Base-by-base conservation (phyloP, 2,888 invertebrate genomes). In the Mechanitis mazaeus region DNA sequence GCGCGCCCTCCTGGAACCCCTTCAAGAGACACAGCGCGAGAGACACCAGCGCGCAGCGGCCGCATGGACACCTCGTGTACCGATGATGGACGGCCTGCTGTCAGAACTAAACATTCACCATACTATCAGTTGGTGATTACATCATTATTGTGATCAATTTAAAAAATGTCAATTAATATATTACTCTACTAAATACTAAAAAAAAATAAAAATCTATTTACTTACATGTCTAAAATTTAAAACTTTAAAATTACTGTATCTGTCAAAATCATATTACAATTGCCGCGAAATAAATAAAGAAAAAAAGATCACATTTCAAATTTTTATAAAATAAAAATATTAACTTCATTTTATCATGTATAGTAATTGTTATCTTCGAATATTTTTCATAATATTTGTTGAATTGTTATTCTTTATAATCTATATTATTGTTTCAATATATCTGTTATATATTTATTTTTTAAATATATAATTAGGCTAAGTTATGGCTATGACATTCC, bases 1-100 rank as follows among this genome's bases (percentile, higher is more conserved):
- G 92, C 3, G 85, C 91, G 63, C 92, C 92, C 2, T 87, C 91
- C 45, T 95, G 95, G 95, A 95, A 95, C 78, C 94, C 94, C 0
- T 95, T 95, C 85, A 91, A 93, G 65, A 90, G 94, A 56, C 91
- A 93, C 69, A 87, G 91, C 2, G 78, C 88, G 1, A 75, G 91
- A 1, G 91, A 93, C 59, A 91, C 91, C 72, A 56, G 56, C 92
- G 91, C 75, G 91, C 83, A 6, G 78, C 84, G 46, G 74, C 80
- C 66, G 77, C 79, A 71, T 56, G 63, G 58, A 74, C 92, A 92
- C 69, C 91, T 92, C 61, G 92, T 92, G 65, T 91, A 92, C 62
- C 91, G 92, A 88, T 92, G 85, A 59, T 38, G 6, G 28, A 31
- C 9, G 28, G 50, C 31, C 50, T n/a, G 28, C 31, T 31, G 9